phyloP scores from a whole-genome alignment of 2,113 vertebrate genomes.

The Riparia riparia region DNA sequence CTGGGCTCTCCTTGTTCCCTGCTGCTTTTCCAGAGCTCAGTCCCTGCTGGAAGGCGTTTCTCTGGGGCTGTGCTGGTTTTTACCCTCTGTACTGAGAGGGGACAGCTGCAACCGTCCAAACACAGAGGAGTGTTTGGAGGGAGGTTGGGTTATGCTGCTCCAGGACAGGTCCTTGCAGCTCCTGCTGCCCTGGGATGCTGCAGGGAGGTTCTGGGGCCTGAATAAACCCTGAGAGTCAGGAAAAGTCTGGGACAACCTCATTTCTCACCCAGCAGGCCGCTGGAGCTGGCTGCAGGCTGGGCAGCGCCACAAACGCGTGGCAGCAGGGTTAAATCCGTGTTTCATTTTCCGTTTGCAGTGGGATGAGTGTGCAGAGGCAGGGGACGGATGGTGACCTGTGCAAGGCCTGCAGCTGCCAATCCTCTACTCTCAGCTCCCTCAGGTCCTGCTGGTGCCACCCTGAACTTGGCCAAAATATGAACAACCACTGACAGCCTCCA shows the following conservation, averaged over 20 bases:
- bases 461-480: neutral
- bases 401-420: no score
- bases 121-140: neutral
- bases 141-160: neutral
- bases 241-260: neutral
- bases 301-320: neutral
- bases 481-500: neutral
- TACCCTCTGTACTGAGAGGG: neutral
- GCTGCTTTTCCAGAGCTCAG: no score
- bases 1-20: neutral
- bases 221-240: neutral
- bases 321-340: neutral
- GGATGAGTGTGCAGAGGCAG: neutral
- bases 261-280: neutral
- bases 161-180: neutral
- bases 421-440: neutral
- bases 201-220: neutral
- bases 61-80: neutral
- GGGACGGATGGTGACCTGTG: neutral
- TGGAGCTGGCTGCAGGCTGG: neutral
- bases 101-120: neutral
- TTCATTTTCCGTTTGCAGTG: neutral
- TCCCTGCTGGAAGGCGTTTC: rapidly evolving
- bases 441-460: neutral
- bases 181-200: neutral